These are phyloP conservation scores for Ennomos fuscantarius DNA, from an alignment of 2,888 invertebrate species.

Conservation along the genomic window DNA sequence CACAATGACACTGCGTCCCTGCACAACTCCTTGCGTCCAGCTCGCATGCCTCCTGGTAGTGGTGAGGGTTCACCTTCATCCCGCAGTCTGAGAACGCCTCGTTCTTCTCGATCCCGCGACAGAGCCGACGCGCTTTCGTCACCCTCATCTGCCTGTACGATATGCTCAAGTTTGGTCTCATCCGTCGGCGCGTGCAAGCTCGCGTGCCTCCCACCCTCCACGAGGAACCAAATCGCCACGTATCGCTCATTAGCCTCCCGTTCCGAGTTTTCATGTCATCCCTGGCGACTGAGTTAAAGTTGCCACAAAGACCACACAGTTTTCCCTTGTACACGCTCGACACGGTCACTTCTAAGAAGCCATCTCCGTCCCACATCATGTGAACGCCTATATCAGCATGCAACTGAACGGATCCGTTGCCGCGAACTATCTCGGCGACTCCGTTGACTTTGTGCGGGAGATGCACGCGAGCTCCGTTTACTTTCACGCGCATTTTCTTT, in stretches of 20 bases:
- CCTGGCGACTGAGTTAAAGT: conserved; percentile 94
- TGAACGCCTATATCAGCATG: conserved; percentile 91
- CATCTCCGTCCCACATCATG: conserved; percentile 96
- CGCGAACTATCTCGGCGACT: conserved; percentile 86
- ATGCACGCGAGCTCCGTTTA: conserved; percentile 90
- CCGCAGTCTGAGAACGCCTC: conserved; percentile 91
- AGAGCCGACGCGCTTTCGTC: conserved; percentile 76
- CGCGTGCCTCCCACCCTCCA: conserved; percentile 95
- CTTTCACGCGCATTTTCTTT: conserved; percentile 93
- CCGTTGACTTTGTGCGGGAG: conserved; percentile 87
- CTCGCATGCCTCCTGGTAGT: conserved; percentile 94
- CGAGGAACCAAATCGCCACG: conserved; percentile 92
- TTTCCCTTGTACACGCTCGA: conserved; percentile 89
- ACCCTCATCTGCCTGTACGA: conserved; percentile 78
- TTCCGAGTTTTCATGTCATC: conserved; percentile 93
- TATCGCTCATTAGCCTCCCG: conserved; percentile 88
- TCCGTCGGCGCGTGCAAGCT: conserved; percentile 87
- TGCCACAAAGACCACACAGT: conserved; percentile 97
- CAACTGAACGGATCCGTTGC: conserved; percentile 88
- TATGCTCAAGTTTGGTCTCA: conserved; percentile 73
- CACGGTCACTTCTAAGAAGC: conserved; percentile 95
- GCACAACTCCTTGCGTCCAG: conserved; percentile 96
- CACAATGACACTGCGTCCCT: conserved; percentile 93
- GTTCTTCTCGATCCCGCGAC: conserved; percentile 79
- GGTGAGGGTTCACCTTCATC: conserved; percentile 90